Conservation (phyloP, 2,113 vertebrate species). For the Columba livia region DNA sequence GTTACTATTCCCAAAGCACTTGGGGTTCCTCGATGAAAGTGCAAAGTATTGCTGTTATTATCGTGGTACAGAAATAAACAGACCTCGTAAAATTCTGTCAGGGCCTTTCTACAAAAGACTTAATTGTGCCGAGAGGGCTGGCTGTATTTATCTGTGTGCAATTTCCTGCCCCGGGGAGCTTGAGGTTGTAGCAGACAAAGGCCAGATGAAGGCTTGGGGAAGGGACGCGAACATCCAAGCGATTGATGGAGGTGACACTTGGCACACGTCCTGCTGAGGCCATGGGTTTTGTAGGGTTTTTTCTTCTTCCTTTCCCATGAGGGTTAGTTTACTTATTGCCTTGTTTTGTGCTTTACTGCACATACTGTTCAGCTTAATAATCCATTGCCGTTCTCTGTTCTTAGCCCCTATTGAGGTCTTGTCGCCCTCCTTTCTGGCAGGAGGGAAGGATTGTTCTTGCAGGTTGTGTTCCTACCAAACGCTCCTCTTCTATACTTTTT, state of each 20-base stretch:
- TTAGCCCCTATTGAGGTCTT: not conserved
- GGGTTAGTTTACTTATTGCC: not conserved
- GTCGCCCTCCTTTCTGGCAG: not conserved
- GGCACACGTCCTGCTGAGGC: not conserved
- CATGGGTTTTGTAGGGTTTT: not conserved
- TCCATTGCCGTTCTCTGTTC: fast-evolving
- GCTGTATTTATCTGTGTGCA: conserved; percentile 9
- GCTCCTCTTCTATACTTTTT: not conserved
- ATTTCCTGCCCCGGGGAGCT: conserved; percentile 41
- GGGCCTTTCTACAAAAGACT: conserved; percentile 21
- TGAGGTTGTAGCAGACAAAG: not conserved
- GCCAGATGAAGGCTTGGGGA: conserved; percentile 7
- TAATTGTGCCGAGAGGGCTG: not conserved
- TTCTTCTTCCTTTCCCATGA: conserved; percentile 3
- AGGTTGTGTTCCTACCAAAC: not conserved
- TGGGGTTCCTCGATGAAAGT: not conserved
- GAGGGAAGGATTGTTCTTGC: not conserved
- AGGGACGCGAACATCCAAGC: not conserved
- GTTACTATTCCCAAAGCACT: not conserved
- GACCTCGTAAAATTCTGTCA: not conserved
- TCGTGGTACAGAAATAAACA: not conserved
- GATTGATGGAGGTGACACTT: conserved; percentile 18
- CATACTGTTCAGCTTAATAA: not conserved
- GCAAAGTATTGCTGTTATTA: not conserved
- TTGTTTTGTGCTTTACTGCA: not conserved